These are phyloP conservation scores for Coracopsis vasa DNA, from an alignment of 2,113 vertebrate species.

Conservation along the genomic window DNA sequence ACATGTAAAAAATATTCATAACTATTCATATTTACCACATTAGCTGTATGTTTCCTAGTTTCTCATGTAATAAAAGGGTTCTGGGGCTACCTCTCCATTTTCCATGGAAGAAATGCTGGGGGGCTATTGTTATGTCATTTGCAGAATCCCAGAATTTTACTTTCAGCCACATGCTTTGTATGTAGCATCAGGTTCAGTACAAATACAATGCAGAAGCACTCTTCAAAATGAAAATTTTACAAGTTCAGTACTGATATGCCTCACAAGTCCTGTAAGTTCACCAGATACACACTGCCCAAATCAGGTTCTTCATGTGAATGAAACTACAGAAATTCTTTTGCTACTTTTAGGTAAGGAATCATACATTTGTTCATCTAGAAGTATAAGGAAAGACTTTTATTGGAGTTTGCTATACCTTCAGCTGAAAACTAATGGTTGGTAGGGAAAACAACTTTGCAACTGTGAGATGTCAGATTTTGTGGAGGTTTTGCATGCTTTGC, in stretches of 20 bases:
- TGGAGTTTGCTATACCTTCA: background rate
- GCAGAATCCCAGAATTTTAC: background rate
- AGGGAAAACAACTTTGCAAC: background rate
- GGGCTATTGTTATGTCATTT: background rate
- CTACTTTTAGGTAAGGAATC: background rate
- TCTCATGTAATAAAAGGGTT: background rate
- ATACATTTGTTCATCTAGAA: background rate
- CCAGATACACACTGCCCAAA: background rate
- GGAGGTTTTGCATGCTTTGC: background rate
- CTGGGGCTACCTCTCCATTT: background rate
- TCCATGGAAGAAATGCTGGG: background rate
- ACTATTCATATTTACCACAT: background rate
- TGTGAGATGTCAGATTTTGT: background rate
- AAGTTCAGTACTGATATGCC: background rate
- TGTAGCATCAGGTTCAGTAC: background rate
- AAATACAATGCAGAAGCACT: background rate
- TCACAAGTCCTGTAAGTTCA: background rate
- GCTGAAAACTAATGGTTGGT: background rate
- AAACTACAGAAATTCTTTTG: background rate
- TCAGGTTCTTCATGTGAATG: background rate
- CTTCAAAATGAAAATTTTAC: background rate
- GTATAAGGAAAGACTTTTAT: background rate
- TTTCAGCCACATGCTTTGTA: background rate
- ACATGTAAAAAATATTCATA: background rate
- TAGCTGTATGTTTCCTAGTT: background rate